A percentile compares a stretch with the other conserved stretches of the same genome.
Conservation (phyloP, 1,140 invertebrate genomes). For the Drosophila truncata region DNA sequence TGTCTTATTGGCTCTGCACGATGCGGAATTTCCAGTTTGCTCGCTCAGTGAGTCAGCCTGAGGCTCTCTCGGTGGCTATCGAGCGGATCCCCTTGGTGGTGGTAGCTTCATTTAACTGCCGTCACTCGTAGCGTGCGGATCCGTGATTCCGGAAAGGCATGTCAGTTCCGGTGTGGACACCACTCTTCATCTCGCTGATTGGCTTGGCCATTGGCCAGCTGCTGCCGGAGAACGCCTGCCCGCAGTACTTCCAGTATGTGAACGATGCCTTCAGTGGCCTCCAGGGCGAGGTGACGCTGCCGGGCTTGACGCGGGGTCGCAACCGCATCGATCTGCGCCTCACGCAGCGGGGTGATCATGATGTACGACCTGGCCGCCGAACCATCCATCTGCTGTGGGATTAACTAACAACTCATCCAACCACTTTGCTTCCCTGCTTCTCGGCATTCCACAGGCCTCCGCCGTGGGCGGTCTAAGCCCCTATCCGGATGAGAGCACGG, state of each 20-base stretch:
- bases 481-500: constrained; percentile 50
- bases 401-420: constrained; percentile 11
- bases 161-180: constrained; percentile 9
- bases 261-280: constrained; percentile 15
- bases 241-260: constrained; percentile 54
- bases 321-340: constrained; percentile 65
- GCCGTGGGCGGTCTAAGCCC: constrained; percentile 45
- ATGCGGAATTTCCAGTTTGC: constrained; percentile 72
- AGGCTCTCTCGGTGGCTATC: neutral
- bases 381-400: neutral
- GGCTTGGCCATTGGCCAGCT: constrained; percentile 26
- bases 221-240: constrained; percentile 52
- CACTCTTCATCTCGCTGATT: constrained; percentile 18
- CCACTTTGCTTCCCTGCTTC: constrained; percentile 2
- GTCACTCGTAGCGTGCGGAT: constrained; percentile 35
- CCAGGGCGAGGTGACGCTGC: constrained; percentile 59
- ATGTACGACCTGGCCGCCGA: constrained; percentile 36
- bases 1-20: constrained; percentile 48
- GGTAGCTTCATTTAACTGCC: constrained; percentile 34
- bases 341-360: constrained; percentile 38
- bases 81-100: neutral
- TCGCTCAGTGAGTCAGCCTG: constrained; percentile 35
- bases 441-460: constrained; percentile 31
- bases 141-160: constrained; percentile 27
- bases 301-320: constrained; percentile 33